These are phyloP conservation scores for Osmoderma eremita DNA, from an alignment of 2,888 invertebrate genomes.

Conservation along the genomic window DNA sequence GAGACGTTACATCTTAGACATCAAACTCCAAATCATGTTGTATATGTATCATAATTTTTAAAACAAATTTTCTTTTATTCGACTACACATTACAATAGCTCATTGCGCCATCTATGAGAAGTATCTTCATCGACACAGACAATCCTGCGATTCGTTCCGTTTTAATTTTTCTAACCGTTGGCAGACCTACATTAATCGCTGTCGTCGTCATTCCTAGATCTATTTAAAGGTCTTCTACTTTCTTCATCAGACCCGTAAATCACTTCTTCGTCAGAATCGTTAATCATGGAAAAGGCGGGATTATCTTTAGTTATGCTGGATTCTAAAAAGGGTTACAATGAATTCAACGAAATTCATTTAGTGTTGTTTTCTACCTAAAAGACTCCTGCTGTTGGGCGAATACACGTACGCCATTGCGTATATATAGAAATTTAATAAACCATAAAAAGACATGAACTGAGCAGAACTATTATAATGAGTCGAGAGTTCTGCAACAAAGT, in stretches of 20 bases:
- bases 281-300: conserved; percentile 97
- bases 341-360: background rate
- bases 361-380: conserved; percentile 73
- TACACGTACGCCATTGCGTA: conserved; percentile 95
- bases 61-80: background rate
- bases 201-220: conserved; percentile 76
- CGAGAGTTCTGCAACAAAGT: conserved; percentile 89
- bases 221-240: conserved; percentile 81
- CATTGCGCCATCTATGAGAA: too few species aligned
- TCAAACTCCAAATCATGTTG: too few species aligned
- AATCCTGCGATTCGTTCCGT: background rate
- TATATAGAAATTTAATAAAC: conserved; percentile 91
- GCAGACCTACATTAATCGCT: conserved; percentile 69
- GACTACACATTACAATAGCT: background rate
- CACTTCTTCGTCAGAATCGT: conserved; percentile 97
- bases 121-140: background rate
- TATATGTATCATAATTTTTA: too few species aligned
- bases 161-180: background rate
- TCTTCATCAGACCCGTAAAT: conserved; percentile 94
- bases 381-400: conserved; percentile 82
- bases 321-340: conserved; percentile 69
- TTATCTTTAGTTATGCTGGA: conserved; percentile 95
- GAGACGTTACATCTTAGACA: too few species aligned
- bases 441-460: conserved; percentile 96
- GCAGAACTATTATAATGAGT: conserved; percentile 91